Evolutionary conservation across 1,140 invertebrate species (phyloP), one percentile per base, ranked within the genome.

Genomic region (Diabrotica virgifera): DNA sequence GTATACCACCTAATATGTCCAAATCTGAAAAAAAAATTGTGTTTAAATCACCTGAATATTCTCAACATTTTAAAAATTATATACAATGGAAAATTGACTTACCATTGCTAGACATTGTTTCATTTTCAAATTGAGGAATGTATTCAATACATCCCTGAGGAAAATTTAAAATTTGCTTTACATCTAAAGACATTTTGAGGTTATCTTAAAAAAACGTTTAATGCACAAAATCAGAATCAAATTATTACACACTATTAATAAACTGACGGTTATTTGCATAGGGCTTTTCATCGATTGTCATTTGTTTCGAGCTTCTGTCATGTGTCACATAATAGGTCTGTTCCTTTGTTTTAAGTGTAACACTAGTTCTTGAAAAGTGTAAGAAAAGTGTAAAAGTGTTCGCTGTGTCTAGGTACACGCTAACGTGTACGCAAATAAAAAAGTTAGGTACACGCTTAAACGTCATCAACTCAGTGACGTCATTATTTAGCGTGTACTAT

Each of bases 1-100:
- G 53, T 14, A 77, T 66, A 36, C 71, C 73, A 12, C 74, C 74
- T 52, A 71, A 61, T 6, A 65, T 68, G 56, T 65, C 36, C 38
- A 52, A 65, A 59, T 64, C 73, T 74, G 36, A 59, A 70, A 71
- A 53, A 38, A 40, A 24, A 35, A 0, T 0, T 55, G 12, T 46
- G 40, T 46, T 24, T 24, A 2, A 24, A 24, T 24, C 24, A 24
- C 24, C 24, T 24, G 24, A n/a, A n/a, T 24, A 24, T 24, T 24
- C 24, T 24, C 24, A 2, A 24, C 24, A 24, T 24, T 24, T 24
- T 24, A 24, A 46, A 46, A 46, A 6, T 46, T 46, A 46, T 46
- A 46, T 46, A 46, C n/a, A 10, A 5, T 46, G 40, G n/a, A 2
- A 10, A 46, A 46, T 46, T 46, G 8, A 46, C 24, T 3, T 46